Percentiles rank a stretch among this genome's conserved stretches.
phyloP scores from a whole-genome alignment of 1,140 invertebrate genomes.

The Hypsibius dujardini region DNA sequence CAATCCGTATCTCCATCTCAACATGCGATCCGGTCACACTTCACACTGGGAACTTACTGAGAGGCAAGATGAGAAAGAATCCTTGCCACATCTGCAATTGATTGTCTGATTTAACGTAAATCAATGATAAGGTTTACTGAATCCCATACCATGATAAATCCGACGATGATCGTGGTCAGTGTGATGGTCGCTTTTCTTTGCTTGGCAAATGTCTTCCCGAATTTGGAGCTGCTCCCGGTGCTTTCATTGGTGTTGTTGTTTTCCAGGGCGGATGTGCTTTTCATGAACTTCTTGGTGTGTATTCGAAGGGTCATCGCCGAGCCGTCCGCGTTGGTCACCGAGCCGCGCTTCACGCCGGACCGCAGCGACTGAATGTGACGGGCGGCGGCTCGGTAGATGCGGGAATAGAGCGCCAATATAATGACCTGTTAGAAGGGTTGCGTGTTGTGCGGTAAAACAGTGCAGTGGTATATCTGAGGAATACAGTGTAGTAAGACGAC shows the following conservation, averaged over 20 bases:
- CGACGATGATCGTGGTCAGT: not conserved
- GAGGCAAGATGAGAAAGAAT: slow-evolving; percentile 7
- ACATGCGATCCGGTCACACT: too few relatives aligned
- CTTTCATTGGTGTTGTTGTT: not conserved
- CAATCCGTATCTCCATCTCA: too few relatives aligned
- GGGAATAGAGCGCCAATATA: slow-evolving; percentile 49
- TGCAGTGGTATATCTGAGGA: too few relatives aligned
- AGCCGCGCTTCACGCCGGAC: slow-evolving; percentile 26
- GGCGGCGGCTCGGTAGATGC: slow-evolving; percentile 48
- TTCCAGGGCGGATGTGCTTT: not conserved
- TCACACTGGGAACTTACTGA: not conserved
- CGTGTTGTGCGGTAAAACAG: too few relatives aligned
- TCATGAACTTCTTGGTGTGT: slow-evolving; percentile 31
- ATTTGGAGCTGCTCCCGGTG: not conserved
- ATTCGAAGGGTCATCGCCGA: slow-evolving; percentile 39
- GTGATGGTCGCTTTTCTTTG: slow-evolving; percentile 16
- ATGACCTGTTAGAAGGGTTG: slow-evolving; percentile 26
- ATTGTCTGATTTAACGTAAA: too few relatives aligned
- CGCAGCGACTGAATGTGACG: slow-evolving; percentile 38
- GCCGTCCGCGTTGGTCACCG: slow-evolving; percentile 24
- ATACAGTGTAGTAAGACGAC: too few relatives aligned
- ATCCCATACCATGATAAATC: slow-evolving; percentile 5
- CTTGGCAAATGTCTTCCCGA: not conserved
- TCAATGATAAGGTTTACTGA: too few relatives aligned
- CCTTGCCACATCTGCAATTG: not conserved